Evolutionary conservation across 1,140 invertebrate species (phyloP).

Genomic region (Diplogasteroides magnus): DNA sequence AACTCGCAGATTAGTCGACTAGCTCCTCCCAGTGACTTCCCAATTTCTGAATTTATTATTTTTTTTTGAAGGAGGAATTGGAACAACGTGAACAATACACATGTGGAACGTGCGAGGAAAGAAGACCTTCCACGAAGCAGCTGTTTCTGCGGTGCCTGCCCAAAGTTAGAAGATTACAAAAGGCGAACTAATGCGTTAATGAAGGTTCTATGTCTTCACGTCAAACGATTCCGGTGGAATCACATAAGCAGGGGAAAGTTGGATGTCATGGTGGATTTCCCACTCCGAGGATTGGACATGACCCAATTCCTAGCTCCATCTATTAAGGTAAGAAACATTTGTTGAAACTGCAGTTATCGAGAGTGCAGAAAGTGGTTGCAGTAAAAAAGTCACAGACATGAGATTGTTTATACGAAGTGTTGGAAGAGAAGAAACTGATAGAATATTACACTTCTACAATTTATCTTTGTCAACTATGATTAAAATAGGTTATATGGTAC

Average conservation of each 20-base stretch:
- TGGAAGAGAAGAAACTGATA: no score
- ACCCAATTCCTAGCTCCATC: constrained; percentile 6
- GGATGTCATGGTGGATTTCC: constrained; percentile 23
- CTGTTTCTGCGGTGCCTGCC: constrained; percentile 20
- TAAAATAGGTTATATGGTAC: no score
- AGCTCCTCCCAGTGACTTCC: no score
- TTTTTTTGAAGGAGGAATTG: constrained; percentile 9
- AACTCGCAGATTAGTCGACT: no score
- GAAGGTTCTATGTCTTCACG: constrained; percentile 24
- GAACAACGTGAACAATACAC: constrained; percentile 24
- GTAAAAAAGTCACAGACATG: no score
- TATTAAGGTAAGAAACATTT: neutral
- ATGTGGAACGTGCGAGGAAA: constrained; percentile 23
- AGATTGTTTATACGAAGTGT: no score
- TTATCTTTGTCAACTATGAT: neutral
- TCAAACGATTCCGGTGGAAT: constrained; percentile 24
- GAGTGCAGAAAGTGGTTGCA: no score
- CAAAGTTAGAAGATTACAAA: constrained; percentile 1
- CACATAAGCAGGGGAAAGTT: constrained; percentile 17
- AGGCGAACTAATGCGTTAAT: neutral
- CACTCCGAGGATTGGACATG: constrained; percentile 13
- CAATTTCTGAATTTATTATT: no score
- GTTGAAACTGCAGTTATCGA: no score
- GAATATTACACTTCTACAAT: neutral
- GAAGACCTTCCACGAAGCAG: constrained; percentile 27